A percentile compares a stretch with the other conserved stretches of the same genome.
Conservation (phyloP, 2,797 vertebrate species). For the Urosaurus nigricauda region DNA sequence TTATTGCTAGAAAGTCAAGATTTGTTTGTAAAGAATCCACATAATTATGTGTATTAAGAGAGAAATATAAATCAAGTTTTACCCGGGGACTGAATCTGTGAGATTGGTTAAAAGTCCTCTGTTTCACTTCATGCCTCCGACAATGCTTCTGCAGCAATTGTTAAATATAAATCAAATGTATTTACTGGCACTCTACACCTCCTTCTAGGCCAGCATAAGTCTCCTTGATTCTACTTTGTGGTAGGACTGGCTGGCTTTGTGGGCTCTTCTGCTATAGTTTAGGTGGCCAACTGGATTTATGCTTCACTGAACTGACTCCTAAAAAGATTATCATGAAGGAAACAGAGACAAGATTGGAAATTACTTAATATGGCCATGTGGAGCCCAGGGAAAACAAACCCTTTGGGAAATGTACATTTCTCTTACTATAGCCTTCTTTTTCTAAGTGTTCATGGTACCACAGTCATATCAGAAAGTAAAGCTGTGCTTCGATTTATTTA, state of each 20-base stretch:
- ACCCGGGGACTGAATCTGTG: background rate
- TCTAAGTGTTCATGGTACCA: slow-evolving; percentile 19
- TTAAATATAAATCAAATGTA: slow-evolving; percentile 21
- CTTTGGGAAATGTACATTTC: background rate
- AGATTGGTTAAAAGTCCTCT: background rate
- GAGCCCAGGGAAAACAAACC: slow-evolving; percentile 10
- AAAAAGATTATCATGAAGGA: background rate
- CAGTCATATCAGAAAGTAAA: slow-evolving; percentile 28
- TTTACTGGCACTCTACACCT: background rate
- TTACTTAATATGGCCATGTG: slow-evolving; percentile 14
- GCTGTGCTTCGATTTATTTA: slow-evolving; percentile 33
- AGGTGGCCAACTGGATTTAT: slow-evolving; percentile 14
- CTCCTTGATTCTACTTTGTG: background rate
- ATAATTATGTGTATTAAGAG: background rate
- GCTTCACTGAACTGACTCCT: slow-evolving; percentile 10
- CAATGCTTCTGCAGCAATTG: background rate
- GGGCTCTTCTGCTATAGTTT: background rate
- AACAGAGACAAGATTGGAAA: slow-evolving; percentile 15
- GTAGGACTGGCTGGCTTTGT: background rate
- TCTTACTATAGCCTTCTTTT: slow-evolving; percentile 17
- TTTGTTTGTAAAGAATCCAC: background rate
- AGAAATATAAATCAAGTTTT: background rate
- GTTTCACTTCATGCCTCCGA: background rate
- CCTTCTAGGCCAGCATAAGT: slow-evolving; percentile 6
- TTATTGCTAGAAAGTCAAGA: background rate